These are phyloP conservation scores for Trichogramma pretiosum DNA, from an alignment of 1,140 invertebrate species.

Conservation along the genomic window DNA sequence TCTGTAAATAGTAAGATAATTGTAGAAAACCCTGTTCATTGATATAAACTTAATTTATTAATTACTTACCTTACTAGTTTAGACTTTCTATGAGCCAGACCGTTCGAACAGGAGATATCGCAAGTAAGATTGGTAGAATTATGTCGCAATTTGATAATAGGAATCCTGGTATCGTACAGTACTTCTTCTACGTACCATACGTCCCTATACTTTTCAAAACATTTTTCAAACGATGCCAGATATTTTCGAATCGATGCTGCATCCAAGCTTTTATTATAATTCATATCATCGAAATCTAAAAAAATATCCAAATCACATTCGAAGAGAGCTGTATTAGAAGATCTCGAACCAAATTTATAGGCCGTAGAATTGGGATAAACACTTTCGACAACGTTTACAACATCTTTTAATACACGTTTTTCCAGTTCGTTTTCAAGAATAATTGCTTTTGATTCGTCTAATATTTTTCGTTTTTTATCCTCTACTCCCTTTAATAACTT, in stretches of 20 bases:
- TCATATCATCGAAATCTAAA: constrained; percentile 36
- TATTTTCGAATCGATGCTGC: neutral
- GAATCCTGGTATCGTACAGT: constrained; percentile 34
- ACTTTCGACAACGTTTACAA: constrained; percentile 16
- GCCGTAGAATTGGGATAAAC: constrained; percentile 25
- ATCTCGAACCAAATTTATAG: constrained; percentile 44
- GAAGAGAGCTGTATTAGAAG: constrained; percentile 34
- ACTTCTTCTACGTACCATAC: constrained; percentile 23
- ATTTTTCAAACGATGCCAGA: neutral
- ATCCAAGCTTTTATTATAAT: constrained; percentile 1
- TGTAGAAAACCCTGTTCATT: neutral
- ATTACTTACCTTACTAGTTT: constrained; percentile 38
- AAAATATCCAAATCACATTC: constrained; percentile 47
- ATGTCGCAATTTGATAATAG: constrained; percentile 49
- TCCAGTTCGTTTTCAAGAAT: constrained; percentile 5
- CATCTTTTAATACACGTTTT: constrained; percentile 16
- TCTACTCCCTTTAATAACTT: constrained; percentile 17
- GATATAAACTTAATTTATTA: neutral
- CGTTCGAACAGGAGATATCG: constrained; percentile 51
- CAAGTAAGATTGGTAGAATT: constrained; percentile 40
- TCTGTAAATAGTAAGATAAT: neutral
- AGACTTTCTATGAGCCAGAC: constrained; percentile 49
- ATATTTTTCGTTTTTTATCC: constrained; percentile 6
- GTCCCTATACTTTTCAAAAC: constrained; percentile 12
- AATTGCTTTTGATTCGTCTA: constrained; percentile 13